Percentiles rank a stretch among this genome's conserved stretches.
These are phyloP conservation scores for Oenanthe melanoleuca DNA, from an alignment of 2,113 vertebrate genomes.

Conservation along the genomic window DNA sequence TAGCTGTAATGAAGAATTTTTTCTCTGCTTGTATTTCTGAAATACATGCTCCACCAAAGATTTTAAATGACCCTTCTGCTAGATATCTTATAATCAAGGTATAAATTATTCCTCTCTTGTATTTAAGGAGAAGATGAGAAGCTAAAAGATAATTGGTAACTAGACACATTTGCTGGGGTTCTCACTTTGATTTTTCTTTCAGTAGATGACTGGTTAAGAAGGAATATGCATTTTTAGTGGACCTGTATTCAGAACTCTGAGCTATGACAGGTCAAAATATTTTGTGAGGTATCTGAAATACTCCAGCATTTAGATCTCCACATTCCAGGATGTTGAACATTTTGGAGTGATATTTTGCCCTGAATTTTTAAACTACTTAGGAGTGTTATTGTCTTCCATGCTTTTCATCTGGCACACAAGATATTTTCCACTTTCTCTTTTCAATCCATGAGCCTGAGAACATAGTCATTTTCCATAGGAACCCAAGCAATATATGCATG, in stretches of 20 bases:
- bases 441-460: neutral
- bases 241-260: neutral
- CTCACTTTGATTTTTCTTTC: neutral
- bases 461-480: neutral
- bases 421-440: neutral
- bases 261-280: neutral
- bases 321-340: neutral
- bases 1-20: neutral
- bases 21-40: conserved; percentile 2
- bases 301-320: neutral
- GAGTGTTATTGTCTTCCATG: neutral
- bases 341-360: neutral
- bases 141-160: neutral
- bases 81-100: neutral
- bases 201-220: neutral
- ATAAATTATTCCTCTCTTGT: neutral
- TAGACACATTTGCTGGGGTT: neutral
- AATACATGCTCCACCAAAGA: neutral
- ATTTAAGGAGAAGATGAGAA: neutral
- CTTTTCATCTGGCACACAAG: neutral
- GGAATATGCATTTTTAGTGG: neutral
- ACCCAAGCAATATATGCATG: neutral
- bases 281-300: neutral
- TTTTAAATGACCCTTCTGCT: neutral
- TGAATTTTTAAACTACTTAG: neutral